Percentiles rank a stretch among this genome's conserved stretches.
These are phyloP conservation scores for Turnix velox DNA, from an alignment of 2,113 vertebrate genomes.

Conservation along the genomic window DNA sequence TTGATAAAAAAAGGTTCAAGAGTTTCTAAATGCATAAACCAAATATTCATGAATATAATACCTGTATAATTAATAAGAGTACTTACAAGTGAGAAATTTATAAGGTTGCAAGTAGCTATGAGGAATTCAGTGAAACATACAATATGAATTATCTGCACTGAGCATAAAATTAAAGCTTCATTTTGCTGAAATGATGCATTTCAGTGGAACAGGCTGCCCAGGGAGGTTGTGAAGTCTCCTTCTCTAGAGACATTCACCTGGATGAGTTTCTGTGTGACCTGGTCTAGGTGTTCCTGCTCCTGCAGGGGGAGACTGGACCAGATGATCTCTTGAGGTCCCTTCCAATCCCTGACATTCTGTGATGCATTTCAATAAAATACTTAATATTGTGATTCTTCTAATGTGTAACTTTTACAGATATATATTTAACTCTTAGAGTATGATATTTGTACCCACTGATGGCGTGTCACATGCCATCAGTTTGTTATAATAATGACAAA, in stretches of 20 bases:
- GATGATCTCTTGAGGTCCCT: too few species aligned
- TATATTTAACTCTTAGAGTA: background rate
- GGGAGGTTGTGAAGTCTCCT: too few species aligned
- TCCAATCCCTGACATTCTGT: too few species aligned
- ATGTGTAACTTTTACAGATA: background rate
- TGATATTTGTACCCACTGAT: background rate
- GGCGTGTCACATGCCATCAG: background rate
- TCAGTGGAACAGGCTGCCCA: too few species aligned
- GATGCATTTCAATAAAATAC: background rate
- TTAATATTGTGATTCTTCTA: background rate
- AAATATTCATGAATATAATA: background rate
- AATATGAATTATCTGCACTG: background rate
- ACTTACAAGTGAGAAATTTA: background rate
- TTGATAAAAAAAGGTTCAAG: background rate
- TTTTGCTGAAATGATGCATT: background rate
- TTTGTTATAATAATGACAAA: background rate
- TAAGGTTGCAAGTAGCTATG: background rate
- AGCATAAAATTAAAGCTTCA: background rate
- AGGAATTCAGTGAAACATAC: background rate
- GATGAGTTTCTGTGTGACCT: too few species aligned
- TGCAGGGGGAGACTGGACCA: too few species aligned
- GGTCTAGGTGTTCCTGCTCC: too few species aligned
- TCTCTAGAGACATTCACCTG: too few species aligned
- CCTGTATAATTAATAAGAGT: background rate
- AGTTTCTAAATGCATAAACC: background rate